phyloP scores from a whole-genome alignment of 2,888 invertebrate species.

The Eudasyphora cyanicolor region DNA sequence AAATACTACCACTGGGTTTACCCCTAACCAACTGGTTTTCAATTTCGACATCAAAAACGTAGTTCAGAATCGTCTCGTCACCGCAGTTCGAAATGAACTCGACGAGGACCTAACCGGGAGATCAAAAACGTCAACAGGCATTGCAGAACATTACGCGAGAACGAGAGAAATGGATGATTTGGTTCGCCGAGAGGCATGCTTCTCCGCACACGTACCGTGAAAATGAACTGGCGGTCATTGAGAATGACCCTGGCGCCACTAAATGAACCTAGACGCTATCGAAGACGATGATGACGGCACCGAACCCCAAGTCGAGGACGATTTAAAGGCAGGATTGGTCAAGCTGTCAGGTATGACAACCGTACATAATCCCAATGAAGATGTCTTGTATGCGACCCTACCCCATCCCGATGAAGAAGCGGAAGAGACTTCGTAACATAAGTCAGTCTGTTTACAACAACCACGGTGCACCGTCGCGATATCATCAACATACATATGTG shows the following conservation, averaged over 20 bases:
- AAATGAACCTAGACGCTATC: background rate
- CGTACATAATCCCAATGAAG: too few relatives aligned
- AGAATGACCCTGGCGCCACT: slow-evolving; percentile 30
- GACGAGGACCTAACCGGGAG: background rate
- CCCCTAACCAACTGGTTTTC: slow-evolving; percentile 58
- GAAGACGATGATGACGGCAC: slow-evolving; percentile 21
- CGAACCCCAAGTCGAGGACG: too few relatives aligned
- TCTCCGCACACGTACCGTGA: slow-evolving; percentile 35
- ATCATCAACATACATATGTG: too few relatives aligned
- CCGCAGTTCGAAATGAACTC: slow-evolving; percentile 53
- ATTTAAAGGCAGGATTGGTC: too few relatives aligned
- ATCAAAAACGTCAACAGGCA: slow-evolving; percentile 31
- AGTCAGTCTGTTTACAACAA: too few relatives aligned
- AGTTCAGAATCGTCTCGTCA: slow-evolving; percentile 38
- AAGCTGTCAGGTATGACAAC: slow-evolving; percentile 23
- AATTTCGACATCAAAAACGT: slow-evolving; percentile 47
- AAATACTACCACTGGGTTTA: slow-evolving; percentile 45
- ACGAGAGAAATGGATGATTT: too few relatives aligned
- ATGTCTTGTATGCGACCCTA: too few relatives aligned
- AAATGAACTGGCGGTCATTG: slow-evolving; percentile 44
- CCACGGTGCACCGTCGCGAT: too few relatives aligned
- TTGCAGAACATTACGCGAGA: slow-evolving; percentile 35
- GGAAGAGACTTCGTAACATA: too few relatives aligned
- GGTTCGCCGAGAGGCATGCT: too few relatives aligned
- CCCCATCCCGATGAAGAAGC: too few relatives aligned